Base-by-base conservation (phyloP, 2,888 invertebrate genomes). In the Polietes domitor region DNA sequence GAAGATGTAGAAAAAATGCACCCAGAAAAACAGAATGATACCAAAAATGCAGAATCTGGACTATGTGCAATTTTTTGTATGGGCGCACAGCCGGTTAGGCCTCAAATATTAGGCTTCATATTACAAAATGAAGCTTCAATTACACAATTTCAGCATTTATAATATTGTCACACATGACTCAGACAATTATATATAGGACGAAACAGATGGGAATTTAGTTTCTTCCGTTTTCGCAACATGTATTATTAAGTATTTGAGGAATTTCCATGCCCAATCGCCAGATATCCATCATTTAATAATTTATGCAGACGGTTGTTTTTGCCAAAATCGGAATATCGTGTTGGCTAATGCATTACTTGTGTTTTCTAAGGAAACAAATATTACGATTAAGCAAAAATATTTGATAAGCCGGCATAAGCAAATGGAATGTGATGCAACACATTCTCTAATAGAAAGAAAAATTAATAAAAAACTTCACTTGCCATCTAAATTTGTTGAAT, bases 241-340 rank as follows among this genome's bases (percentile, higher is more conserved):
- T n/a, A 53, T 55, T 68, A 68, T 76, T 41, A 76, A 65, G 32
- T 37, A 76, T 32, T 76, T 76, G 21, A 50, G 53, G 24, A 41
- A 68, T n/a, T 41, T 68, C 12, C 10, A 21, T 32, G 53, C 53
- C 24, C 50, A 10, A 53, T 76, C 50, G 12, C 82, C 70, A 24
- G 58, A 50, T 47, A 58, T 43, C 17, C 43, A 77, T 37, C 76
- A 76, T 24, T 9, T 76, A 28, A 55, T 76, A 28, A 65, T 76
- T 37, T 68, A 76, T 6, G 32, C 65, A n/a, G 65, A 68, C 37
- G 65, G 53, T 10, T 68, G 32, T 26, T 65, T 75, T 68, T 58
- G 76, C 21, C 65, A 81, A 72, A 75, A 72, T 32, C 26, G 76
- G n/a, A 76, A 37, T 68, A 32, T 73, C 12, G 41, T 61, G 12